Evolutionary conservation across 2,113 vertebrate species (phyloP).

Genomic region (Microcebus griseorufus): DNA sequence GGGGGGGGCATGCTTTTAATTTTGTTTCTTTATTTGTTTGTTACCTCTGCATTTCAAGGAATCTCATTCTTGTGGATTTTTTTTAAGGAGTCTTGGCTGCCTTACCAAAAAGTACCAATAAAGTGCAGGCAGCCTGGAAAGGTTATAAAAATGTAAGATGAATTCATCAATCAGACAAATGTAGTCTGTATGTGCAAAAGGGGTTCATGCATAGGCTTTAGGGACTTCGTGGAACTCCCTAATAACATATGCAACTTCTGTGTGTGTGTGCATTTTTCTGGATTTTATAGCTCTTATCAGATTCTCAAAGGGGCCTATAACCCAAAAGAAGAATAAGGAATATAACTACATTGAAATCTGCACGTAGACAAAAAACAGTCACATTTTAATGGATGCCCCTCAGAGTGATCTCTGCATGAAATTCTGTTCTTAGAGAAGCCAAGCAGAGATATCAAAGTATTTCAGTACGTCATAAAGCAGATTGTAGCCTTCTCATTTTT

Average conservation of each 20-base stretch:
- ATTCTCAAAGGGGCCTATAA: conserved; percentile 10
- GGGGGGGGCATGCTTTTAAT: not conserved
- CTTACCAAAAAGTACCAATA: conserved; percentile 47
- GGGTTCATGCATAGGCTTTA: not conserved
- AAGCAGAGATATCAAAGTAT: not conserved
- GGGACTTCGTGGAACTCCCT: not conserved
- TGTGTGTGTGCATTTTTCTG: not conserved
- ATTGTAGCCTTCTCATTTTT: not conserved
- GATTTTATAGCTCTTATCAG: not conserved
- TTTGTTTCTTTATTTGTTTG: not conserved
- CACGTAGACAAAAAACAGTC: not conserved
- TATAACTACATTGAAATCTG: not conserved
- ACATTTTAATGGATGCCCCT: not conserved
- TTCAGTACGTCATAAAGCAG: not conserved
- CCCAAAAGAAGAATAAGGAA: conserved; percentile 1
- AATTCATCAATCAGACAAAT: conserved; percentile 30
- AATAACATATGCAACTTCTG: not conserved
- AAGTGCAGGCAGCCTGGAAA: conserved; percentile 13
- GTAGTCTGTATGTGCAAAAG: not conserved
- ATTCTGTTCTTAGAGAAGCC: conserved; percentile 6
- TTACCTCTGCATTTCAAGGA: conserved; percentile 16
- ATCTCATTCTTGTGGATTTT: not conserved
- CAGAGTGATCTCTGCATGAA: not conserved
- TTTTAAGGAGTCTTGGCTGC: not conserved
- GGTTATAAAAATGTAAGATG: conserved; percentile 58